Evolutionary conservation across 2,888 invertebrate species (phyloP).

Genomic region (Tuberolachnus salignus): DNA sequence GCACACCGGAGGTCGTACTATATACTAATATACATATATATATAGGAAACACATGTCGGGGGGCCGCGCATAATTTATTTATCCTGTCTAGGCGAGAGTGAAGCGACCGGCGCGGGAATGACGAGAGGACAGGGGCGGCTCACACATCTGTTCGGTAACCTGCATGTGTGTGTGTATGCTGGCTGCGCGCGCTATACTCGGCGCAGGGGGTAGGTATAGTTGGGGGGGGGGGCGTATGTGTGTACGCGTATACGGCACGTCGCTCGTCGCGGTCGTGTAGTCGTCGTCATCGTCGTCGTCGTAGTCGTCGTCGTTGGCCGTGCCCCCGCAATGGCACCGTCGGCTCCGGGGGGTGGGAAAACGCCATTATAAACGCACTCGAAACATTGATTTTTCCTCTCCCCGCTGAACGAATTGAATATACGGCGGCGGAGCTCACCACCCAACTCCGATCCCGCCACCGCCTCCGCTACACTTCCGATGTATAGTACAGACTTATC

Average conservation of each 20-base stretch:
- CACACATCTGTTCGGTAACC: constrained; percentile 42
- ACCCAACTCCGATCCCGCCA: neutral
- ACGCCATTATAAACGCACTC: constrained; percentile 47
- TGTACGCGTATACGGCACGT: neutral
- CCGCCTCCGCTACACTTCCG: neutral
- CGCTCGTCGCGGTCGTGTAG: neutral
- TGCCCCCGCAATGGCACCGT: neutral
- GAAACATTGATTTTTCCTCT: constrained; percentile 45
- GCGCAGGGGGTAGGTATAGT: too few species aligned
- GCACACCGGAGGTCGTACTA: constrained; percentile 3
- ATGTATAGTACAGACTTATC: too few species aligned
- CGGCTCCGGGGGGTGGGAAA: constrained; percentile 28
- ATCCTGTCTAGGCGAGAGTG: constrained; percentile 34
- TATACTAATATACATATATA: neutral
- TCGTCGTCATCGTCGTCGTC: too few species aligned
- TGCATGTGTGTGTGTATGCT: neutral
- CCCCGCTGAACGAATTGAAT: constrained; percentile 21
- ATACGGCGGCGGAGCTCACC: neutral
- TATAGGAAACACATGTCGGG: constrained; percentile 45
- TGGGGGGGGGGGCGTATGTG: neutral
- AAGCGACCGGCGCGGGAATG: neutral
- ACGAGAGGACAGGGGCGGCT: constrained; percentile 26
- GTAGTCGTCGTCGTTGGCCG: neutral
- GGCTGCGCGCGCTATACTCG: constrained; percentile 7
- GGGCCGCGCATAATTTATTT: constrained; percentile 47